These are phyloP conservation scores for Sebastes hubbsi DNA, from an alignment of 2,797 vertebrate genomes.

Conservation along the genomic window DNA sequence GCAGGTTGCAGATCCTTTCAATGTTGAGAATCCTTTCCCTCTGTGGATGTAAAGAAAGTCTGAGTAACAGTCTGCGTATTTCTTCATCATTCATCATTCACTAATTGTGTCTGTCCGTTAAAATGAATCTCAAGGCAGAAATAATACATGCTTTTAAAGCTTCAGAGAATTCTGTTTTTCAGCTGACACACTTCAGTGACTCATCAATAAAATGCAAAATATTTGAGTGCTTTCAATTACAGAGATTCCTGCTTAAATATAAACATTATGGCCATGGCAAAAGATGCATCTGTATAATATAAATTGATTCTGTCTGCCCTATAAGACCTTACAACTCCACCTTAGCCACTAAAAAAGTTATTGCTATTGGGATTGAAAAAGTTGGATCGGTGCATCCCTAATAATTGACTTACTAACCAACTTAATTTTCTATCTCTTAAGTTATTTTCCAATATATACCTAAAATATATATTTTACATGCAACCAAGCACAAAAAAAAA, in stretches of 20 bases:
- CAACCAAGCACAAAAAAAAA: neutral
- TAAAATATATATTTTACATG: neutral
- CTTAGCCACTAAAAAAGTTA: neutral
- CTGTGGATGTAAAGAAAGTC: slow-evolving; percentile 72
- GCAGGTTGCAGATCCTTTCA: slow-evolving; percentile 93
- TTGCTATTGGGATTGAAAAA: too few species aligned
- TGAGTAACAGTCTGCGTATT: neutral
- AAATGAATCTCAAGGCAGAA: neutral
- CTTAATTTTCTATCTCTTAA: neutral
- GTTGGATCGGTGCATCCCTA: neutral
- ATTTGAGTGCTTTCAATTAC: neutral
- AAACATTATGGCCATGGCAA: neutral
- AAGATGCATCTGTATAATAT: neutral
- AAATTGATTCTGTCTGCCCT: neutral
- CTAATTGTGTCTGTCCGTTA: neutral
- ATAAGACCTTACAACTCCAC: neutral
- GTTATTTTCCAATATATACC: neutral
- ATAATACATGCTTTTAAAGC: neutral
- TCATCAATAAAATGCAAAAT: neutral
- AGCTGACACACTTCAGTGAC: neutral
- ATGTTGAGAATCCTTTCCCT: slow-evolving; percentile 95
- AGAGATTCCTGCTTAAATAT: neutral
- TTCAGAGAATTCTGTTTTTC: neutral
- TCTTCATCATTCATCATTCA: neutral
- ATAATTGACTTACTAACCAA: neutral